These are phyloP conservation scores for Aphis gossypii DNA, from an alignment of 1,140 invertebrate genomes.

Conservation along the genomic window DNA sequence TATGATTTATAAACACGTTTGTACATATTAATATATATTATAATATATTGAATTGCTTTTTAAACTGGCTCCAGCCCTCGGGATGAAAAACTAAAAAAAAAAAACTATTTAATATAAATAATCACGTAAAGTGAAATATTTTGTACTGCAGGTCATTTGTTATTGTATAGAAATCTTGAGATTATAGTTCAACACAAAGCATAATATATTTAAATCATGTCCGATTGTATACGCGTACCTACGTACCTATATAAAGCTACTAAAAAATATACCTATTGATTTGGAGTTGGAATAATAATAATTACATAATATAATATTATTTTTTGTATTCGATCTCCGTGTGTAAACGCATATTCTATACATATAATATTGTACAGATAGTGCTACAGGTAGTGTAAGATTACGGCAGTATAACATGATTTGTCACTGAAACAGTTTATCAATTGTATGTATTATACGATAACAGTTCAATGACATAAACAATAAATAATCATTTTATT, in stretches of 20 bases:
- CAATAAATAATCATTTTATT: too few relatives aligned
- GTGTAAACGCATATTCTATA: background rate
- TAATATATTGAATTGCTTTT: slow-evolving; percentile 38
- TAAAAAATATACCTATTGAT: background rate
- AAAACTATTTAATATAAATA: slow-evolving; percentile 34
- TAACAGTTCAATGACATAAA: background rate
- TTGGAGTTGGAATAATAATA: background rate
- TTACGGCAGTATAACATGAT: background rate
- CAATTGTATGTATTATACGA: background rate
- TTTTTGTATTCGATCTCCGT: background rate
- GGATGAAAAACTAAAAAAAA: background rate
- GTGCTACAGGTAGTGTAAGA: background rate
- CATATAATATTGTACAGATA: background rate
- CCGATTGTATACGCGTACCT: background rate
- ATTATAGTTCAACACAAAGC: background rate
- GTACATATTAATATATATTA: background rate
- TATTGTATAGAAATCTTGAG: background rate
- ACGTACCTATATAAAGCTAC: background rate
- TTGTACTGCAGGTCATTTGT: slow-evolving; percentile 1
- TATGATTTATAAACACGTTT: slow-evolving; percentile 31
- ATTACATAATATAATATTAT: background rate
- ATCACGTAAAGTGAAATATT: slow-evolving; percentile 15
- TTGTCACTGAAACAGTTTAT: background rate
- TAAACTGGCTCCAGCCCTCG: slow-evolving; percentile 36
- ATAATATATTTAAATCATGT: slow-evolving; percentile 18